Conservation (phyloP, 1,140 invertebrate species). For the Brachionus angularis region DNA sequence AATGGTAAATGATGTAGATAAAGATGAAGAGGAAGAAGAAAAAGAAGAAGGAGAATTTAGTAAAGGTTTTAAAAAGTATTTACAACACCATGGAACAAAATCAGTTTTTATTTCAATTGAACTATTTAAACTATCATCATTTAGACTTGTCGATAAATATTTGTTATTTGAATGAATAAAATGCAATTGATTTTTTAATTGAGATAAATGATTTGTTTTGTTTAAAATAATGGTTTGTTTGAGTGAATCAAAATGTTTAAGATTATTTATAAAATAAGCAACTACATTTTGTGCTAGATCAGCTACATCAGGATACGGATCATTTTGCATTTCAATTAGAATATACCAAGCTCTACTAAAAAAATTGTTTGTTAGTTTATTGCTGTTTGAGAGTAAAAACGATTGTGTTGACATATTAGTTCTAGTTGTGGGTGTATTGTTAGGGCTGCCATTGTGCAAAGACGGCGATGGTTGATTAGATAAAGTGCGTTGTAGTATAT, state of each 20-base stretch:
- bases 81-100: background rate
- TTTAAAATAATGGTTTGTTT: background rate
- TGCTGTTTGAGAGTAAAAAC: background rate
- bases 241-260: background rate
- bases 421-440: no score
- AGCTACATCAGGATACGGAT: background rate
- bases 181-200: no score
- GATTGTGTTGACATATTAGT: background rate
- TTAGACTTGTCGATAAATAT: background rate
- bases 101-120: background rate
- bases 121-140: no score
- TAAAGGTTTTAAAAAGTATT: constrained; percentile 1
- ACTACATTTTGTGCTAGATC: background rate
- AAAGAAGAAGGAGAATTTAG: no score
- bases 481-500: no score
- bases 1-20: no score
- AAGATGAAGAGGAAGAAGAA: no score
- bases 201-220: background rate
- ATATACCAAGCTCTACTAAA: background rate
- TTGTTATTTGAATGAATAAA: no score
- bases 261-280: background rate
- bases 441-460: no score
- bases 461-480: no score
- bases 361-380: constrained; percentile 5
- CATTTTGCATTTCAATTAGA: constrained; percentile 10